Evolutionary conservation across 2,113 vertebrate genomes (phyloP), one percentile per base, ranked within the genome.

Genomic region (Gnathonemus echidnorhynchus): DNA sequence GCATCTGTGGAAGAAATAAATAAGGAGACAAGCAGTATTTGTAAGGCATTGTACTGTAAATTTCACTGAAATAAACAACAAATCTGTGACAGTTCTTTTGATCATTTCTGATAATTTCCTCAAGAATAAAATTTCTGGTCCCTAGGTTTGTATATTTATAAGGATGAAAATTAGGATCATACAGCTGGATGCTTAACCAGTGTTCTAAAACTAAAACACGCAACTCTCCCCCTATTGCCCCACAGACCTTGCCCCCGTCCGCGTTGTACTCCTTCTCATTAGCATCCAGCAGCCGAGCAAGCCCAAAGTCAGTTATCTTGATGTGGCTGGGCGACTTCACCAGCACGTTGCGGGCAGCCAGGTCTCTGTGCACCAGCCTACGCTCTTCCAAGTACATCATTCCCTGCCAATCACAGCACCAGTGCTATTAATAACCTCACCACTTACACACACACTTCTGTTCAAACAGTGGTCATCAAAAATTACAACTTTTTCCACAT

Each of bases 361-460:
- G 92, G 92, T 99, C 98, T 46, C 98, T 95, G 95, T 99, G 98
- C 80, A 99, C 98, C 50, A 99, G 95, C 49, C 98, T 95, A 27
- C 98, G 96, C 93, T 99, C 98, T 92, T 99, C 98, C 90, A 99
- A 94, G 93, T 99, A 99, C 98, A 99, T 99, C 98, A 99, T 99
- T 88, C 98, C 98, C 98, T 99, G 95, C 56, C 93, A 91, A 70
- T 83, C 49, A 83, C 31, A 89, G 1, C n/a, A 70, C 62, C 27
- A 24, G 46, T n/a, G 3, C 74, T 42, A 35, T 56, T 50, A 87
- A 19, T 87, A 56, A 87, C 50, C 83, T 24, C 15, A 86, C 24
- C 21, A 49, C 35, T 46, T 10, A 77, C 35, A 17, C 13, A 39
- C 70, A 77, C 27, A 17, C 35, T 39, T 42, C 74, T 17, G 15